Conservation (phyloP, 92 coral and sea anemone species). For the Bergia sp. region DNA sequence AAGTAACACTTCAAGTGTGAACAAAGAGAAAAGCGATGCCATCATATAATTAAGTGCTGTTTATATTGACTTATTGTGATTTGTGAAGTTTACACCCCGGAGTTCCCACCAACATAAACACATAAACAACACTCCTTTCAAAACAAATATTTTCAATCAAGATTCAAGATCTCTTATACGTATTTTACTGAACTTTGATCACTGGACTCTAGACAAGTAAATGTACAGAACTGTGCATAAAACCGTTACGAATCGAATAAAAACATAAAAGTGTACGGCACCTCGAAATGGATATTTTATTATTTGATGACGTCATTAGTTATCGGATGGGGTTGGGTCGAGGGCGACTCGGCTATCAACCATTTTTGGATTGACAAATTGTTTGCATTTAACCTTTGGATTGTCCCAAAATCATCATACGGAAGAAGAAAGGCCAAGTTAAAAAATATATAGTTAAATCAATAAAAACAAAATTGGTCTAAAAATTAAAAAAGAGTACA, state of each 20-base stretch:
- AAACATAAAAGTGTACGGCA: neutral
- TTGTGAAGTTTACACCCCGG: neutral
- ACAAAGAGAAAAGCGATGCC: neutral
- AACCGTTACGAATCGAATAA: neutral
- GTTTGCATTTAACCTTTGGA: neutral
- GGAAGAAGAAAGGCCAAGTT: neutral
- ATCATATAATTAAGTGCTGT: neutral
- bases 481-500: too few species aligned
- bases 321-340: neutral
- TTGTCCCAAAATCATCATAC: neutral
- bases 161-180: too few species aligned
- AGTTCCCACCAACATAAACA: neutral
- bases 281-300: neutral
- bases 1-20: neutral
- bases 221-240: neutral
- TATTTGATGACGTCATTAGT: neutral
- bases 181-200: neutral
- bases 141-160: too few species aligned
- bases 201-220: neutral
- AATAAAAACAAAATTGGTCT: too few species aligned
- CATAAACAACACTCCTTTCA: neutral
- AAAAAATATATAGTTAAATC: too few species aligned
- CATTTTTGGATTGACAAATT: neutral
- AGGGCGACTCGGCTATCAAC: neutral
- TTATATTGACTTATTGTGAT: too few species aligned